phyloP scores from a whole-genome alignment of 2,113 vertebrate species.

The Perccottus glenii region DNA sequence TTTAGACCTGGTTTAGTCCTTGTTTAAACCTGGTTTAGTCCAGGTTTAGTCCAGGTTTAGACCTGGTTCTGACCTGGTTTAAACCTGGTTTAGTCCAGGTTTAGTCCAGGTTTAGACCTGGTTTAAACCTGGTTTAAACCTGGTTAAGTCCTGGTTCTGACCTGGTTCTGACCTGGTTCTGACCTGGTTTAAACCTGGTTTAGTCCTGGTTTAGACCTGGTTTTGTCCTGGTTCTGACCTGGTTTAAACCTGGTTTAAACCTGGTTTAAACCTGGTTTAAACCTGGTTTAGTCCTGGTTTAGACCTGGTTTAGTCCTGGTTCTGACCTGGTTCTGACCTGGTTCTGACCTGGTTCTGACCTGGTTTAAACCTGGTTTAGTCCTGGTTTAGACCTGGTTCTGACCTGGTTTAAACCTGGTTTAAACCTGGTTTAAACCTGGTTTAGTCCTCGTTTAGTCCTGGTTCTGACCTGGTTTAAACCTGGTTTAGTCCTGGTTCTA shows the following conservation, averaged over 20 bases:
- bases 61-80: slow-evolving; percentile 80
- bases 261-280: slow-evolving; percentile 81
- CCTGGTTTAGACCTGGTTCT: slow-evolving; percentile 80
- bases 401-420: no score
- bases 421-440: not conserved
- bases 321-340: slow-evolving; percentile 88
- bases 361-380: not conserved
- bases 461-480: slow-evolving; percentile 23
- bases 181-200: not conserved
- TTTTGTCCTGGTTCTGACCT: no score
- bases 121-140: slow-evolving; percentile 1
- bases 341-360: no score
- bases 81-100: not conserved
- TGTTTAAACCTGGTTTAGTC: not conserved
- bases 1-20: slow-evolving; percentile 86
- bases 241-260: not conserved
- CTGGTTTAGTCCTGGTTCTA: slow-evolving; percentile 11
- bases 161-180: no score
- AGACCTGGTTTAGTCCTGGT: not conserved
- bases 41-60: not conserved
- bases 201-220: slow-evolving; percentile 77
- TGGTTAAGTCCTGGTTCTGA: slow-evolving; percentile 50
- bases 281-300: no score
- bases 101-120: slow-evolving; percentile 75
- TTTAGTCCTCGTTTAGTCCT: slow-evolving; percentile 74